Evolutionary conservation across 2,797 vertebrate species (phyloP), one percentile per base, ranked within the genome.

Genomic region (Staurois parvus): DNA sequence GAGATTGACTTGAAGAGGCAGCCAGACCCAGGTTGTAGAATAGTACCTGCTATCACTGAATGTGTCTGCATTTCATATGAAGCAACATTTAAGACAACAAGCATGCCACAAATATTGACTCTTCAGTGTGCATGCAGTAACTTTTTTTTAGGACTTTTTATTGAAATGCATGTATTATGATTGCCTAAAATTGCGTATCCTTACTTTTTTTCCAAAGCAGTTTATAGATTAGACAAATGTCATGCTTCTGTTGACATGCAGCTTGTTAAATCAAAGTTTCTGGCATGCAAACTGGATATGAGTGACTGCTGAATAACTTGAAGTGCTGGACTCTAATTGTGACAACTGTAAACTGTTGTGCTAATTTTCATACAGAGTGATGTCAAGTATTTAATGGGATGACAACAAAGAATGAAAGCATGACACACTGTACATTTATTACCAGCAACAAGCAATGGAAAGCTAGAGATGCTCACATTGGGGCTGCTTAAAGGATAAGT

Each of bases 291-390:
- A 7, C 52, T 24, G 52, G 9, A 66, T 12, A 66, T 29, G 64
- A 66, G 64, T 66, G 64, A 66, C 64, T 26, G n/a, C 28, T 66
- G 2, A 66, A 66, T 66, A 66, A 26, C 64, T 66, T 66, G 64
- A 66, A 66, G 64, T 28, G 11, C 12, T 29, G 28, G 15, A 72
- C 34, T n/a, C 6, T 72, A 66, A 40, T 40, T 72, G 30, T 32
- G 37, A 66, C 64, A 72, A 72, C 69, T 40, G 72, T 26, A 73
- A 40, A 73, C 45, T 73, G 34, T 72, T 72, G 30, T 1, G n/a
- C 69, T 40, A 37, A 72, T 32, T 10, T 32, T 32, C 29, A 24
- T 15, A 32, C 69, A 68, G 29, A 66, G 26, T 66, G 29, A 66
- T 66, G 26, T 66, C 69, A 72, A 40, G 69, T 32, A 32, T 32